Percentiles rank a stretch among this genome's conserved stretches.
phyloP scores from a whole-genome alignment of 1,140 invertebrate species.

The Apocrypta bakeri region DNA sequence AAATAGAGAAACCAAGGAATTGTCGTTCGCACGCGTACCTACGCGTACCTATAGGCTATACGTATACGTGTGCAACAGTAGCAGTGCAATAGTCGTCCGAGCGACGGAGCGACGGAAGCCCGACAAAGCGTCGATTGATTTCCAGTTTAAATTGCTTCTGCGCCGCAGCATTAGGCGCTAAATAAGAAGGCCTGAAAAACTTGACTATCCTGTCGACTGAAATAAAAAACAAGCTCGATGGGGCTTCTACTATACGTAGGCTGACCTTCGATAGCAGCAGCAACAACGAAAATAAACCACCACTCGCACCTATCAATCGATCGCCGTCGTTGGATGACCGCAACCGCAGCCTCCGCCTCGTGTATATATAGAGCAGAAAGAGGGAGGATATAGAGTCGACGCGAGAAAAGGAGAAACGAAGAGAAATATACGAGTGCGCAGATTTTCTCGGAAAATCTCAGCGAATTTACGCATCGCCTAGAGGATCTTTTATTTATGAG shows the following conservation, averaged over 20 bases:
- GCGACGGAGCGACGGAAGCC: not conserved
- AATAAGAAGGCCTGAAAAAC: not conserved
- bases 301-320: conserved; percentile 21
- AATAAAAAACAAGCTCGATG: not conserved
- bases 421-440: not conserved
- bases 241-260: not conserved
- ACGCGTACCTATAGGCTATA: too few relatives aligned
- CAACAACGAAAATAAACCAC: conserved; percentile 26
- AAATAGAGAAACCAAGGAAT: too few relatives aligned
- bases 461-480: too few relatives aligned
- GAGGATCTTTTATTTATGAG: too few relatives aligned
- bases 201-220: not conserved
- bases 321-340: conserved; percentile 10
- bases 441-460: too few relatives aligned
- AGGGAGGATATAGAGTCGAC: not conserved
- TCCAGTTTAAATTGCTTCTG: not conserved
- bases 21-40: too few relatives aligned
- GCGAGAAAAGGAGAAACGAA: not conserved
- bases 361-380: not conserved
- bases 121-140: not conserved
- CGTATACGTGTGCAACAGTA: too few relatives aligned
- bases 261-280: not conserved
- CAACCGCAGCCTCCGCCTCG: not conserved
- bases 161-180: not conserved
- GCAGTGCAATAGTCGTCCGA: not conserved